Conservation (phyloP, 2,888 invertebrate genomes). For the Crioceris asparagi region DNA sequence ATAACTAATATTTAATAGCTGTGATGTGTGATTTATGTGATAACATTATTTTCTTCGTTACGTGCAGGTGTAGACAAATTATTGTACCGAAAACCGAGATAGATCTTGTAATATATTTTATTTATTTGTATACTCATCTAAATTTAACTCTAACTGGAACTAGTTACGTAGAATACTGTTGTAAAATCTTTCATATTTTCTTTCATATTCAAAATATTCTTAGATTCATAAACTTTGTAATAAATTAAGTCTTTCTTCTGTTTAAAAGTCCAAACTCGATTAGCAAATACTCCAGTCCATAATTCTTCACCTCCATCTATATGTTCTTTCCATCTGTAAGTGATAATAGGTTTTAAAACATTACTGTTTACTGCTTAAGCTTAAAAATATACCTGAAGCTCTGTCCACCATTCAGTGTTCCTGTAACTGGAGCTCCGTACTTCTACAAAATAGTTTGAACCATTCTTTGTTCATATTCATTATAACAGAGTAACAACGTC, state of each 20-base stretch:
- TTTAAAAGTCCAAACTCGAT: constrained; percentile 64
- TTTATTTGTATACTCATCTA: too few relatives aligned
- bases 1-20: too few relatives aligned
- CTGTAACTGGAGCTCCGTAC: constrained; percentile 51
- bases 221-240: constrained; percentile 47
- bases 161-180: constrained; percentile 53
- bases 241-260: constrained; percentile 51
- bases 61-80: too few relatives aligned
- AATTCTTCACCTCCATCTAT: constrained; percentile 35
- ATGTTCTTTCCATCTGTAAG: constrained; percentile 49
- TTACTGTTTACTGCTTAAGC: too few relatives aligned
- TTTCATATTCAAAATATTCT: constrained; percentile 9
- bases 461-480: constrained; percentile 29
- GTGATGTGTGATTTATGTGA: too few relatives aligned
- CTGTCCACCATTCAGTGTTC: constrained; percentile 71
- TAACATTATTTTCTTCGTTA: too few relatives aligned
- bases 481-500: too few relatives aligned
- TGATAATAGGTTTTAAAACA: constrained; percentile 3
- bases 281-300: constrained; percentile 68
- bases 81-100: too few relatives aligned
- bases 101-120: too few relatives aligned
- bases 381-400: constrained; percentile 73
- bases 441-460: constrained; percentile 45
- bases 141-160: constrained; percentile 63
- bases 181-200: constrained; percentile 30